Evolutionary conservation across 2,888 invertebrate species (phyloP).

Genomic region (Papilio protenor): DNA sequence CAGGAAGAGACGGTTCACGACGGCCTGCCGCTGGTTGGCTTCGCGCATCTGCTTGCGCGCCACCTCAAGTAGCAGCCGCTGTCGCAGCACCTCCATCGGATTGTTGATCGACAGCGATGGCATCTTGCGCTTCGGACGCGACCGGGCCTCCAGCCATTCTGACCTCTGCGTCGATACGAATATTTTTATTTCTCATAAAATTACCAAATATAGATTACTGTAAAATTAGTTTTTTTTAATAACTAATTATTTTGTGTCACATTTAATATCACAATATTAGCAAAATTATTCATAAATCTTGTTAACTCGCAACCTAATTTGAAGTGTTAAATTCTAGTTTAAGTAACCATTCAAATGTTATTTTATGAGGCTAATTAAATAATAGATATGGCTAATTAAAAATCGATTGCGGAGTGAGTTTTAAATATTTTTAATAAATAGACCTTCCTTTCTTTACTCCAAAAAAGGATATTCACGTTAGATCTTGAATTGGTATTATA

Average conservation of each 20-base stretch:
- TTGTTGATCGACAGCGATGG: conserved; percentile 93
- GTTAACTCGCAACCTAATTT: no score
- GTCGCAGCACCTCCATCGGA: conserved; percentile 93
- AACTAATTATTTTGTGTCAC: background rate
- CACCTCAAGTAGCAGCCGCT: conserved; percentile 91
- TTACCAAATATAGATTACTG: background rate
- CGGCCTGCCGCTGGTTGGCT: conserved; percentile 87
- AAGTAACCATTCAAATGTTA: background rate
- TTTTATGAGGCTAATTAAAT: conserved; percentile 45
- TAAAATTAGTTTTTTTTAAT: no score
- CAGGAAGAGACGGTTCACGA: conserved; percentile 89
- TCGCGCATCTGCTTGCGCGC: conserved; percentile 92
- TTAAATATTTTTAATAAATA: conserved; percentile 22
- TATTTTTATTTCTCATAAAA: background rate
- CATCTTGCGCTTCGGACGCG: conserved; percentile 85
- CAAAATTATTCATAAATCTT: background rate
- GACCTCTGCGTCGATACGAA: conserved; percentile 59
- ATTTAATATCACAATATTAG: background rate
- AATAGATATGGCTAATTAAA: conserved; percentile 71
- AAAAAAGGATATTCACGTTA: background rate
- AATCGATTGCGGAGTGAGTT: conserved; percentile 47
- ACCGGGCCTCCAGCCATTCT: conserved; percentile 66
- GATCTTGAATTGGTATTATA: background rate
- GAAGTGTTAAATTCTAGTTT: no score
- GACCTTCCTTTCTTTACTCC: background rate